A percentile compares a stretch with the other conserved stretches of the same genome.
These are phyloP conservation scores for Vimba vimba DNA, from an alignment of 2,113 vertebrate species.

Conservation along the genomic window DNA sequence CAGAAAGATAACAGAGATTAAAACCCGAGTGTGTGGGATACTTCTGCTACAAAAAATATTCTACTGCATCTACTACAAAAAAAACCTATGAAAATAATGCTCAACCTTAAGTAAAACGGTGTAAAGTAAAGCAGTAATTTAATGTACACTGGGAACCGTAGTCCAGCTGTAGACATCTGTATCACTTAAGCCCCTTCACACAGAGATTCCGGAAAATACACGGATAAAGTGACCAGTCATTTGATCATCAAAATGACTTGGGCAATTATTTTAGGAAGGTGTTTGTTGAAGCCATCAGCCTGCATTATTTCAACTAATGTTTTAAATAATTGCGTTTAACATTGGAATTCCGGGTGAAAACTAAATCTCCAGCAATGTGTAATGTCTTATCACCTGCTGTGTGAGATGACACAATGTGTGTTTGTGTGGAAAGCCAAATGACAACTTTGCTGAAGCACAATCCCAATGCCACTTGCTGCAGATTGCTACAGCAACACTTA, in stretches of 20 bases:
- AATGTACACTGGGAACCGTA: neutral
- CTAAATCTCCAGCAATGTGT: neutral
- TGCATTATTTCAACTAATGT: neutral
- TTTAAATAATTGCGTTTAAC: neutral
- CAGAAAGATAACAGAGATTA: neutral
- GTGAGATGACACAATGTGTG: neutral
- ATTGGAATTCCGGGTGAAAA: neutral
- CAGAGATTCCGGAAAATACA: too few species aligned
- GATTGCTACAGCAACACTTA: slow-evolving; percentile 27
- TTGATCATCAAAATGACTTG: too few species aligned
- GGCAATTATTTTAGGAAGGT: too few species aligned
- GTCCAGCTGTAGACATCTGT: neutral
- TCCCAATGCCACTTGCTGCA: neutral
- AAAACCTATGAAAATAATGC: neutral
- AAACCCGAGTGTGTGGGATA: neutral
- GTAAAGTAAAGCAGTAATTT: neutral
- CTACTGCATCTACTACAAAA: neutral
- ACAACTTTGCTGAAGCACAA: slow-evolving; percentile 21
- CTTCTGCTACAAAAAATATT: neutral
- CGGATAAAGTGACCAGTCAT: too few species aligned
- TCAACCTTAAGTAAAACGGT: neutral
- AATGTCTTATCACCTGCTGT: neutral
- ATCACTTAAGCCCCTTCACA: too few species aligned
- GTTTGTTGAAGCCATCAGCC: neutral
- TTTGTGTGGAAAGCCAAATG: neutral